Evolutionary conservation across 2,113 vertebrate species (phyloP).

Genomic region (Danio rerio): DNA sequence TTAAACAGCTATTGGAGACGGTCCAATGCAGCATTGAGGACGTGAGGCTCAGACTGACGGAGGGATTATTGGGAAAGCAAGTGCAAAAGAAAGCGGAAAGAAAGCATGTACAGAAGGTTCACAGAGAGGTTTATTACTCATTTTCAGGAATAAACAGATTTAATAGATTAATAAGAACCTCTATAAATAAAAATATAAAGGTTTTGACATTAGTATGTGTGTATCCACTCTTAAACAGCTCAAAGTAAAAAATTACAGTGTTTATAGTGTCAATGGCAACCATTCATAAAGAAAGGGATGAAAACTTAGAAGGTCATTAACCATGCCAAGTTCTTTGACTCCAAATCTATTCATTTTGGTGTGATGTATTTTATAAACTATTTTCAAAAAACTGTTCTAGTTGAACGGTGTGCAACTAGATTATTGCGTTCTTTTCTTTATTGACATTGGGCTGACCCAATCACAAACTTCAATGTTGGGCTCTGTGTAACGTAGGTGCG

Average conservation of each 20-base stretch:
- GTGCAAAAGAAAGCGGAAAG: not conserved
- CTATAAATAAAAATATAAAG: constrained; percentile 11
- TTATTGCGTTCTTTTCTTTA: no score
- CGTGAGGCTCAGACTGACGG: not conserved
- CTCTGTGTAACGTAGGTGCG: no score
- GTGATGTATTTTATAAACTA: not conserved
- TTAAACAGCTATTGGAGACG: constrained; percentile 12
- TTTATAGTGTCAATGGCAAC: constrained; percentile 5
- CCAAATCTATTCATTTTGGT: not conserved
- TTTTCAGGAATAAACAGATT: not conserved
- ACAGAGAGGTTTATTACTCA: not conserved
- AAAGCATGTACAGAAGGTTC: not conserved
- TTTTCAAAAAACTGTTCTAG: not conserved
- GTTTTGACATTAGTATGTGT: constrained; percentile 9
- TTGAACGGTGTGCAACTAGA: not conserved
- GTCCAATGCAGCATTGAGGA: not conserved
- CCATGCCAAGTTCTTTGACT: constrained; percentile 30
- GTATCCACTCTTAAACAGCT: constrained; percentile 40
- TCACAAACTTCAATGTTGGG: no score
- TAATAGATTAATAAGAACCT: not conserved
- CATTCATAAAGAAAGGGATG: constrained; percentile 31
- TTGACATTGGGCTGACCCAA: no score
- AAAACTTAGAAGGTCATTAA: not conserved
- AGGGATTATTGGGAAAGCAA: not conserved
- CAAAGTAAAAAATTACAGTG: constrained; percentile 44